phyloP scores from a whole-genome alignment of 2,888 invertebrate genomes.

The Leucophenga maculata region DNA sequence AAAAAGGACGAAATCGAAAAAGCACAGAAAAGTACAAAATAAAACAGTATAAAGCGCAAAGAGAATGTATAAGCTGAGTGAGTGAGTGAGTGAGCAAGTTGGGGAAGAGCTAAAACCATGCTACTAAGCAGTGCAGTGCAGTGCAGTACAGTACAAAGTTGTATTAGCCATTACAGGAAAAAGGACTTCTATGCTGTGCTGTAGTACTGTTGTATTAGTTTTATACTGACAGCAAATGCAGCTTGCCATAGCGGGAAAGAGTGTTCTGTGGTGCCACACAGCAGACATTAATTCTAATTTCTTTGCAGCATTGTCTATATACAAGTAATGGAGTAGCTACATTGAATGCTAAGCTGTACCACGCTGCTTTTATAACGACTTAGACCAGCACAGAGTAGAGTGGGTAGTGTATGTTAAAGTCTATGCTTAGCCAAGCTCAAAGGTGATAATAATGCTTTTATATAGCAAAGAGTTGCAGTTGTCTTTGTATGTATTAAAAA shows the following conservation, averaged over 20 bases:
- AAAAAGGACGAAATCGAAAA: conserved; percentile 1
- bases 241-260: background rate
- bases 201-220: too few species aligned
- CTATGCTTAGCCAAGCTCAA: too few species aligned
- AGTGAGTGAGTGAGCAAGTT: too few species aligned
- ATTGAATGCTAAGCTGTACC: too few species aligned
- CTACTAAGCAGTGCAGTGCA: background rate
- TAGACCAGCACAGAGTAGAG: too few species aligned
- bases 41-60: background rate
- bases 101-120: background rate
- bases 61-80: background rate
- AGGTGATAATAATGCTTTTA: too few species aligned
- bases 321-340: too few species aligned
- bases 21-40: background rate
- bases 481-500: too few species aligned
- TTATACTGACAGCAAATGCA: background rate
- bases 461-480: too few species aligned
- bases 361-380: too few species aligned
- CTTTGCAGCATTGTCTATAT: background rate
- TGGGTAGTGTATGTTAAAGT: too few species aligned
- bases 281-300: conserved; percentile 19
- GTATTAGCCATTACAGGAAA: background rate
- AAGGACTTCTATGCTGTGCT: background rate
- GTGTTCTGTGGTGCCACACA: conserved; percentile 3
- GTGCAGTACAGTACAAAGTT: background rate